Base-by-base conservation (phyloP, 2,797 vertebrate genomes). In the Anguilla anguilla region DNA sequence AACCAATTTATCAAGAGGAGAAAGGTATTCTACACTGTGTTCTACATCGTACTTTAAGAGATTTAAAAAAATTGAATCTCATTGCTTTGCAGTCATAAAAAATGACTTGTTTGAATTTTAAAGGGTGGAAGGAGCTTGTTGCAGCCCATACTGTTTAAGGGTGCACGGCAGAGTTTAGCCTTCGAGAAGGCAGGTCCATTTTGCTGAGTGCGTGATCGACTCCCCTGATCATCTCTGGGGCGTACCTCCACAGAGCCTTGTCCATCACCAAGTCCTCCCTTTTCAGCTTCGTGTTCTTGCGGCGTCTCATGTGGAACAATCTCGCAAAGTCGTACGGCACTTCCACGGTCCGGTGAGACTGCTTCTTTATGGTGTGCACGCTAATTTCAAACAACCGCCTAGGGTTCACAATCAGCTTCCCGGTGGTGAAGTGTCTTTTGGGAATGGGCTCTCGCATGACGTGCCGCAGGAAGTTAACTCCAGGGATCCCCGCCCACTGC, bases 391-490 rank as follows among this genome's bases (percentile, higher is more conserved):
- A 61, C 17, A 85, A 1, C 3, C 25, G 17, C 31, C 84, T 15
- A n/a, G 84, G 84, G 43, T 85, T 85, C 11, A 85, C 57, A 35
- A 85, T 64, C 13, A 85, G 10, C 55, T 85, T 85, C 35, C 53
- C 55, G 25, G 84, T 59, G 3, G 53, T 85, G 35, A 39, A 85
- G 25, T 59, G 53, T 7, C 11, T 10, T 85, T 59, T 61, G 11
- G 84, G 53, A 64, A 59, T 85, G 1, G 91, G 85, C 85, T 94
- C 93, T 46, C 86, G 92, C 88, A 94, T 92, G 89, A 94, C 90
- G 89, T 95, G 93, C 87, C 92, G 92, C 87, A 95, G 87, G 64
- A 94, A 94, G 89, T 95, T 95, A 7, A 94, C 0, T 3, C 94
- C 94, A 0, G 93, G 93, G 79, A 95, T 90, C 0, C 64, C 11